Percentiles rank a stretch among this genome's conserved stretches.
phyloP scores from a whole-genome alignment of 2,888 invertebrate species.

The Corythucha ciliata region DNA sequence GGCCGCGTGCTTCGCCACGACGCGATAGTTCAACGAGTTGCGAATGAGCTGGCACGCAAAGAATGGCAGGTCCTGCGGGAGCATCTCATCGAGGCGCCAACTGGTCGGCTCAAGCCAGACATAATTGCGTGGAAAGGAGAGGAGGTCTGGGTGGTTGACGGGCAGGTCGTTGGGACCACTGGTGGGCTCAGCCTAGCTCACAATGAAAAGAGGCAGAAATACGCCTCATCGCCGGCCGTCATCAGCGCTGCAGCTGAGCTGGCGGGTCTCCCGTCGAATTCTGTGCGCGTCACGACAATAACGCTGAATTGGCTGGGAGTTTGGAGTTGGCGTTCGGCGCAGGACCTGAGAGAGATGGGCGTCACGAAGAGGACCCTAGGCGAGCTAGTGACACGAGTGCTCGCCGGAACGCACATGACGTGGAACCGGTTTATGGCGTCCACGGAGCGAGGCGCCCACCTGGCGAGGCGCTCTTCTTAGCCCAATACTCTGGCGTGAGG shows the following conservation, averaged over 20 bases:
- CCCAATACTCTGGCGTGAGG: too few relatives aligned
- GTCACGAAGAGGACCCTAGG: background rate
- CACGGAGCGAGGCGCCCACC: too few relatives aligned
- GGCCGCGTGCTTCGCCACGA: constrained; percentile 38
- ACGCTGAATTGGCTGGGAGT: background rate
- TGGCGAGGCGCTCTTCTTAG: too few relatives aligned
- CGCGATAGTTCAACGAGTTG: background rate
- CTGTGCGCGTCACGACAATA: background rate
- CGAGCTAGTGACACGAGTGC: background rate
- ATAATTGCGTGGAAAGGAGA: constrained; percentile 1
- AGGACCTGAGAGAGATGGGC: background rate
- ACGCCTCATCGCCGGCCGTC: background rate
- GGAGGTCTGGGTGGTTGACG: constrained; percentile 4
- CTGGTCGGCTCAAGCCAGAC: constrained; percentile 12
- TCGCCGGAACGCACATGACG: too few relatives aligned
- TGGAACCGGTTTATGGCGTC: too few relatives aligned
- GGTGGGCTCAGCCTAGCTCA: background rate
- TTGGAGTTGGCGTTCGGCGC: background rate
- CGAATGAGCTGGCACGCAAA: background rate
- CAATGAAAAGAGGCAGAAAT: background rate
- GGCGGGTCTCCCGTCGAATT: background rate
- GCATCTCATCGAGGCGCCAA: background rate
- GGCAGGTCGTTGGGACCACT: background rate
- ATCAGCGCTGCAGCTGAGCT: background rate
- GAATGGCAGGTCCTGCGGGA: background rate